These are phyloP conservation scores for Electrona antarctica DNA, from an alignment of 2,113 vertebrate genomes.

Conservation along the genomic window DNA sequence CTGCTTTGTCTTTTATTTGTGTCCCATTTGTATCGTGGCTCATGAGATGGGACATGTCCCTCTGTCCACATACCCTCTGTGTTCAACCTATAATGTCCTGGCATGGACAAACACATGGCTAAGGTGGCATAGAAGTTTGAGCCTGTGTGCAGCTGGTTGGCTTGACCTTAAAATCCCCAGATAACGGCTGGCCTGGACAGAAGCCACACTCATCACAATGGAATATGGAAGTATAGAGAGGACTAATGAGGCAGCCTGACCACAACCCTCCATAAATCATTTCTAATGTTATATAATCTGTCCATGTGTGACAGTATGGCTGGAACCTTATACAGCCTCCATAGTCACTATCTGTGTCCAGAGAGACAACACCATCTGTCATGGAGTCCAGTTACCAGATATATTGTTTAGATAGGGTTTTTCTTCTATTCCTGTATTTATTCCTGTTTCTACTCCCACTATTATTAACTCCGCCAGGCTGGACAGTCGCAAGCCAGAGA, in stretches of 20 bases:
- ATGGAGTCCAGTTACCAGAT: background rate
- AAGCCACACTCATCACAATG: conserved; percentile 31
- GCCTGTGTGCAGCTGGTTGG: conserved; percentile 17
- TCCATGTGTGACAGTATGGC: conserved; percentile 28
- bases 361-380: background rate
- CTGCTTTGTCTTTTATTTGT: too few relatives aligned
- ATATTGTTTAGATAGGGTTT: background rate
- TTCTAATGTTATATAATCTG: conserved; percentile 29
- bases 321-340: conserved; percentile 11
- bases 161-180: conserved; percentile 32
- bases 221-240: conserved; percentile 34
- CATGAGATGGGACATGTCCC: too few relatives aligned
- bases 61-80: background rate
- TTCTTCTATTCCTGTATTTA: too few relatives aligned
- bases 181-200: conserved; percentile 33
- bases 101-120: background rate
- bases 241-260: conserved; percentile 49
- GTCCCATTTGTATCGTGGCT: too few relatives aligned
- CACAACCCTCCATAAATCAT: conserved; percentile 49
- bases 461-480: too few relatives aligned
- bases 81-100: background rate
- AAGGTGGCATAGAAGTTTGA: conserved; percentile 20
- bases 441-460: too few relatives aligned
- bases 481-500: too few relatives aligned
- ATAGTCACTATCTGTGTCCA: background rate